Percentiles rank a stretch among this genome's conserved stretches.
phyloP scores from a whole-genome alignment of 53 echinoderm and acorn worm species.

The Paracentrotus lividus region DNA sequence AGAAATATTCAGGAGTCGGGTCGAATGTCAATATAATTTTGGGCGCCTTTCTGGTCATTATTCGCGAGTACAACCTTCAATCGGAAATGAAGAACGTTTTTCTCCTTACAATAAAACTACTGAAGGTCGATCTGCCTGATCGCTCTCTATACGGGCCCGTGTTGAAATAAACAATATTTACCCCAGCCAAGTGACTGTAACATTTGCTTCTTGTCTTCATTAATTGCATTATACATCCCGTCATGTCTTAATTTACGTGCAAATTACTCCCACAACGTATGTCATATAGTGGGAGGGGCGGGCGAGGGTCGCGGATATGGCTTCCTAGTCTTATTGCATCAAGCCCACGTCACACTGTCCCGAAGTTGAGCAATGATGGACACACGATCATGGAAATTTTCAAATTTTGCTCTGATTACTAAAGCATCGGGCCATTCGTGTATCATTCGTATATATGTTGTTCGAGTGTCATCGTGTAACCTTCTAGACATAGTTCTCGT shows the following conservation, averaged over 20 bases:
- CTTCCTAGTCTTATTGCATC: not conserved
- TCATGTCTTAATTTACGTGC: slow-evolving; percentile 53
- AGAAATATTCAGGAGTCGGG: not conserved
- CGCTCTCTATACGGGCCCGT: not conserved
- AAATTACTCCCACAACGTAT: not conserved
- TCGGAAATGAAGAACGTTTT: not conserved
- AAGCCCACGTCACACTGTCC: no score
- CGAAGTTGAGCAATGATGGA: no score
- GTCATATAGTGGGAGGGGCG: not conserved
- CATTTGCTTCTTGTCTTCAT: slow-evolving; percentile 10
- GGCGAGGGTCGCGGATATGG: not conserved
- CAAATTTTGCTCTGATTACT: no score
- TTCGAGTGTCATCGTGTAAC: no score
- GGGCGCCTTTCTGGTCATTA: not conserved
- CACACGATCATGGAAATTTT: no score
- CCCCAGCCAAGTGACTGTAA: not conserved
- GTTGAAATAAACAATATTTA: not conserved
- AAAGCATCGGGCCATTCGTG: no score
- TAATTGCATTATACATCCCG: slow-evolving; percentile 32
- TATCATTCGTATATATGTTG: no score
- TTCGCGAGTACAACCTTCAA: not conserved
- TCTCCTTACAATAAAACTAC: not conserved
- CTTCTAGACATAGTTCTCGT: no score
- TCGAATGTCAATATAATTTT: not conserved
- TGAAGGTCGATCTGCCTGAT: not conserved